Conservation (phyloP, 2,888 invertebrate genomes). For the Agrochola lychnidis region DNA sequence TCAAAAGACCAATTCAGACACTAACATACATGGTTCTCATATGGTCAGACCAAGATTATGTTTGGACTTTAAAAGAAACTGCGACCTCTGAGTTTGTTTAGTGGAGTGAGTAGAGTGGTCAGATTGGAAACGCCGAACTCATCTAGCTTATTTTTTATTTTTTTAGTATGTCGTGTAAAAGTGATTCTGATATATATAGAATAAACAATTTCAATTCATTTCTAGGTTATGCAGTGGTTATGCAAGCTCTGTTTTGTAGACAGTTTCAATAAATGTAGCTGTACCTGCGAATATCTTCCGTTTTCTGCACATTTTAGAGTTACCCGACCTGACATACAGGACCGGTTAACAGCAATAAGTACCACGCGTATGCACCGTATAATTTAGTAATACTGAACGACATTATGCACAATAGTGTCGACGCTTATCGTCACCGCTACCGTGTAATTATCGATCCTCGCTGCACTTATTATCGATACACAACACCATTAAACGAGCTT, state of each 20-base stretch:
- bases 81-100: no score
- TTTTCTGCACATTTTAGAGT: constrained; percentile 43
- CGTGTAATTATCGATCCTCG: constrained; percentile 84
- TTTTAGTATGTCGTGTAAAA: no score
- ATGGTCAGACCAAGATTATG: no score
- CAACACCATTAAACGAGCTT: constrained; percentile 74
- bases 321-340: constrained; percentile 50
- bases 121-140: no score
- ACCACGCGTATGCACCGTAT: constrained; percentile 73
- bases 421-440: constrained; percentile 83
- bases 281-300: neutral
- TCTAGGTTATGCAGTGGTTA: neutral
- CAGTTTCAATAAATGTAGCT: neutral
- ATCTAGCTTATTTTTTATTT: no score
- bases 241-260: neutral
- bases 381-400: constrained; percentile 86
- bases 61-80: no score
- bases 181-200: no score
- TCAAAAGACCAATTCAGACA: no score
- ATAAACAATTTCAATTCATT: no score
- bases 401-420: constrained; percentile 87
- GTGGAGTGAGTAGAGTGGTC: no score
- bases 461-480: constrained; percentile 80
- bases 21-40: no score
- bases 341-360: constrained; percentile 72